Evolutionary conservation across 2,888 invertebrate species (phyloP).

Genomic region (Neoscelio sp.): DNA sequence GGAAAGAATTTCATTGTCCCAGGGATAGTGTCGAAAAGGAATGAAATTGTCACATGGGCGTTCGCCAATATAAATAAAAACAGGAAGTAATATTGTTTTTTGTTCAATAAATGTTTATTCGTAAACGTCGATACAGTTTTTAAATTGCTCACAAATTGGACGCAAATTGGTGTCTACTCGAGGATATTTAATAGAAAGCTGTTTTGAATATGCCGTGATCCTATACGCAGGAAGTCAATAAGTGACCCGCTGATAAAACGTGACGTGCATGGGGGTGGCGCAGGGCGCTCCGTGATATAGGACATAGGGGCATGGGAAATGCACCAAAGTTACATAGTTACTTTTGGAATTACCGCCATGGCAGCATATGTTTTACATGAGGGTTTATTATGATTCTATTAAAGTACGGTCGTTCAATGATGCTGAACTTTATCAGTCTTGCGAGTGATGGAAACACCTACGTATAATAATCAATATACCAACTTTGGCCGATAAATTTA

Average conservation of each 20-base stretch:
- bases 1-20: no score
- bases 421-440: slow-evolving; percentile 19
- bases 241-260: slow-evolving; percentile 66
- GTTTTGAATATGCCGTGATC: slow-evolving; percentile 24
- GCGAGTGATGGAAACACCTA: slow-evolving; percentile 29
- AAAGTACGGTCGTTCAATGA: slow-evolving; percentile 38
- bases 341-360: slow-evolving; percentile 45
- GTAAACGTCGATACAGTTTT: background rate
- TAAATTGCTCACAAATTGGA: slow-evolving; percentile 5
- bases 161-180: slow-evolving; percentile 3
- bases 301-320: slow-evolving; percentile 68
- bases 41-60: no score
- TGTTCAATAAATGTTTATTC: background rate
- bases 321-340: slow-evolving; percentile 55
- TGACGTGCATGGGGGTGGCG: slow-evolving; percentile 66
- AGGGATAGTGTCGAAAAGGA: no score
- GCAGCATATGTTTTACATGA: slow-evolving; percentile 68
- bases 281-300: slow-evolving; percentile 43
- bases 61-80: no score
- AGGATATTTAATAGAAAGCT: slow-evolving; percentile 34
- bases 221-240: slow-evolving; percentile 61
- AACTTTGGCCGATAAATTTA: no score
- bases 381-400: slow-evolving; percentile 70
- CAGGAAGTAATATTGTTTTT: no score
- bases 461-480: slow-evolving; percentile 2